These are phyloP conservation scores for Triops longicaudatus DNA, from an alignment of 1,140 invertebrate genomes.

Conservation along the genomic window DNA sequence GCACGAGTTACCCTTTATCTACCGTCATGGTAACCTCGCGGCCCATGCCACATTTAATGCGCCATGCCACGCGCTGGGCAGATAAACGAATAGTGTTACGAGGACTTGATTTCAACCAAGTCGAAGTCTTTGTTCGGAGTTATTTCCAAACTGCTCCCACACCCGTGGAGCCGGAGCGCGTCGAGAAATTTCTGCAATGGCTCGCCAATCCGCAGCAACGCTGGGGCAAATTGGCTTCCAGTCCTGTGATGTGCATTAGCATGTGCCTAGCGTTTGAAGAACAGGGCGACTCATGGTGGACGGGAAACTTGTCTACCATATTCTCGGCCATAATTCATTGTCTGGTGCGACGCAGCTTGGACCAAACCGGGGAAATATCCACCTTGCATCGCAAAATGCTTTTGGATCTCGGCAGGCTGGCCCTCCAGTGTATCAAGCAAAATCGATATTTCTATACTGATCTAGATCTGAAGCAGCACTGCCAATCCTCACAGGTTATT, in stretches of 20 bases:
- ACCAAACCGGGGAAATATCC: conserved; percentile 38
- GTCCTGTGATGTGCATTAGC: conserved; percentile 48
- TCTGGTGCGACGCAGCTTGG: conserved; percentile 33
- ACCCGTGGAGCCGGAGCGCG: conserved; percentile 35
- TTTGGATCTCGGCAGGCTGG: conserved; percentile 45
- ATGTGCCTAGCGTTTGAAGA: conserved; percentile 45
- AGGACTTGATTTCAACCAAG: conserved; percentile 46
- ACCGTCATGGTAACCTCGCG: conserved; percentile 47
- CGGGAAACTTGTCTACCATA: conserved; percentile 32
- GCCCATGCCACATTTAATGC: conserved; percentile 33
- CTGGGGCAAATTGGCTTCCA: conserved; percentile 41
- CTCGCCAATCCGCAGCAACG: conserved; percentile 27
- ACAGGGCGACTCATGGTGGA: conserved; percentile 33
- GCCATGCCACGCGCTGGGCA: conserved; percentile 39
- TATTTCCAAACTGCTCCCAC: conserved; percentile 44
- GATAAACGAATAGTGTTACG: conserved; percentile 44
- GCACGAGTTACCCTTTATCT: conserved; percentile 46
- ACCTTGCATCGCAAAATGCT: conserved; percentile 43
- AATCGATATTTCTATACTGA: conserved; percentile 43
- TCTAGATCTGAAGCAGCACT: conserved; percentile 39
- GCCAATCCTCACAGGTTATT: conserved; percentile 25
- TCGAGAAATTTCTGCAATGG: conserved; percentile 28
- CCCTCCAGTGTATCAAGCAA: conserved; percentile 42
- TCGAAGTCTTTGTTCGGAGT: conserved; percentile 42
- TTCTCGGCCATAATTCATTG: conserved; percentile 32